Conservation (phyloP, 2,113 vertebrate genomes). For the Odocoileus virginianus region DNA sequence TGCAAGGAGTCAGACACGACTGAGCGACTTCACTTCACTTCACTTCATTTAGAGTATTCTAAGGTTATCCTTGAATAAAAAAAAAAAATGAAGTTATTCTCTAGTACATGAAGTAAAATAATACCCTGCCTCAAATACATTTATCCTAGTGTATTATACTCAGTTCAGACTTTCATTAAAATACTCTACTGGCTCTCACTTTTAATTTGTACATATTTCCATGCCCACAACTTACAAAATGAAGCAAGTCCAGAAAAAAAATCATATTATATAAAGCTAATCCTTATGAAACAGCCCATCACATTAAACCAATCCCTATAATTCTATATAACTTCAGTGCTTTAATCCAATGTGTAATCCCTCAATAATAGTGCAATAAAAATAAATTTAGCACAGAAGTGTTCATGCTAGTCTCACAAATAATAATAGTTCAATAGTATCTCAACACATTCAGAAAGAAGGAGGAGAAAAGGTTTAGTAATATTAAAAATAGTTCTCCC, state of each 20-base stretch:
- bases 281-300: slow-evolving; percentile 36
- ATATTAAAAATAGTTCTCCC: background rate
- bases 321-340: slow-evolving; percentile 52
- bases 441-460: background rate
- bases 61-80: background rate
- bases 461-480: background rate
- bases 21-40: too few relatives aligned
- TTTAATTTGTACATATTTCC: slow-evolving; percentile 17
- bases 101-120: background rate
- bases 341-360: slow-evolving; percentile 62
- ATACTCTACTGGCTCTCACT: background rate
- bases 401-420: background rate
- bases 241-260: slow-evolving; percentile 29
- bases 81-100: background rate
- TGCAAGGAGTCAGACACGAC: too few relatives aligned
- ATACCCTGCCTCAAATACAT: background rate
- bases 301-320: slow-evolving; percentile 27
- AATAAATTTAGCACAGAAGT: slow-evolving; percentile 29
- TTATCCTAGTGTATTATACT: background rate
- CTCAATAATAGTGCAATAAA: slow-evolving; percentile 18
- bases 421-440: slow-evolving; percentile 4
- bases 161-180: background rate
- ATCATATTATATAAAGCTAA: slow-evolving; percentile 34
- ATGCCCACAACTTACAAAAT: slow-evolving; percentile 4
- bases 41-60: background rate